A percentile compares a stretch with the other conserved stretches of the same genome.
These are phyloP conservation scores for Penaeus monodon DNA, from an alignment of 2,888 invertebrate species.

Conservation along the genomic window DNA sequence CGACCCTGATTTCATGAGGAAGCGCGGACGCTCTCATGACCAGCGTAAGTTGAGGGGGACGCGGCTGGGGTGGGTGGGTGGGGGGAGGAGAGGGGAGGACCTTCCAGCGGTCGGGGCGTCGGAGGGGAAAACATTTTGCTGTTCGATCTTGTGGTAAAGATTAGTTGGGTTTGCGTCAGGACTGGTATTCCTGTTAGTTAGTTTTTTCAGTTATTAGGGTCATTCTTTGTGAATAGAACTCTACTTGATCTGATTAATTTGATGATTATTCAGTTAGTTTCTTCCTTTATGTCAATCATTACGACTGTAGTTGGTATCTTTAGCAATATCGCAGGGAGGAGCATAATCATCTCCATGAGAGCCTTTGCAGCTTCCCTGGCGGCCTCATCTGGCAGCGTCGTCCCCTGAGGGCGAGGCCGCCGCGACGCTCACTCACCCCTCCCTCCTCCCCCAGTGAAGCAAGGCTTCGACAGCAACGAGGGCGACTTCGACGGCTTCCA, in stretches of 20 bases:
- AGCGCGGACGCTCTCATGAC: too few relatives aligned
- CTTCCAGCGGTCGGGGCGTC: too few relatives aligned
- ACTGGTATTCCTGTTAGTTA: too few relatives aligned
- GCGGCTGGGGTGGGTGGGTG: background rate
- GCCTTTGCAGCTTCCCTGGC: background rate
- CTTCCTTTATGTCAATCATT: background rate
- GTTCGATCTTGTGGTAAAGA: too few relatives aligned
- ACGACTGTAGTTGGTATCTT: background rate
- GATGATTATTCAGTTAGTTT: too few relatives aligned
- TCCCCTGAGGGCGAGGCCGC: background rate
- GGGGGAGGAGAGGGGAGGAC: too few relatives aligned
- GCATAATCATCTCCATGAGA: background rate
- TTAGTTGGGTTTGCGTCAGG: too few relatives aligned
- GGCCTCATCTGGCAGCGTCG: background rate
- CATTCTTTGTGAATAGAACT: too few relatives aligned
- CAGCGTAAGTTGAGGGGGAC: background rate
- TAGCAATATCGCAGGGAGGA: too few relatives aligned
- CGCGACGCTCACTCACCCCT: background rate
- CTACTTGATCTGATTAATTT: too few relatives aligned
- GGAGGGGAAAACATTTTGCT: too few relatives aligned
- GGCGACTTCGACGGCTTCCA: conserved; percentile 47
- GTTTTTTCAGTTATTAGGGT: too few relatives aligned
- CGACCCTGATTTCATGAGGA: conserved; percentile 7
- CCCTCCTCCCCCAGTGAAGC: conserved; percentile 12
- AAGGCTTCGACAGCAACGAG: conserved; percentile 54